Percentiles rank a stretch among this genome's conserved stretches.
These are phyloP conservation scores for Suillia variegata DNA, from an alignment of 2,888 invertebrate genomes.

Conservation along the genomic window DNA sequence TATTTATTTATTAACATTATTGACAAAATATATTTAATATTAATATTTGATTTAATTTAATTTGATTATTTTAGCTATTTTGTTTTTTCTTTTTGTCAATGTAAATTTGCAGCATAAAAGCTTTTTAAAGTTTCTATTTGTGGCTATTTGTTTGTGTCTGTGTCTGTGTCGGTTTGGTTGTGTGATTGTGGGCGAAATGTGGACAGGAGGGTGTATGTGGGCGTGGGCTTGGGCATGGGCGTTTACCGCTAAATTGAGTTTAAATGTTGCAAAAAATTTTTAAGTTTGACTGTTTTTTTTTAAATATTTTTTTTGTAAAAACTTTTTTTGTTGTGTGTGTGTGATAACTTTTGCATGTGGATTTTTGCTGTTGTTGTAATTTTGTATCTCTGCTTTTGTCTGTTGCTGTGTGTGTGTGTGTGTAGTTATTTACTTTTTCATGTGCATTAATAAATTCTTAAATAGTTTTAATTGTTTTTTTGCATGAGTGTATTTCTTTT, in stretches of 20 bases:
- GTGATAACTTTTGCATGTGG: background rate
- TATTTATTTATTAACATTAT: slow-evolving; percentile 50
- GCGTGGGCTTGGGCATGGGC: background rate
- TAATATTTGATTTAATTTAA: slow-evolving; percentile 27
- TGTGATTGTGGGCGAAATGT: background rate
- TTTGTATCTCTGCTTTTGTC: background rate
- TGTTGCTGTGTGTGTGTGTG: slow-evolving; percentile 7
- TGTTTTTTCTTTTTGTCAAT: slow-evolving; percentile 13
- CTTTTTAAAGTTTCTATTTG: slow-evolving; percentile 22
- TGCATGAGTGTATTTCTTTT: slow-evolving; percentile 12
- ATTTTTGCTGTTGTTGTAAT: background rate
- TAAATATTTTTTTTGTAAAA: too few species aligned
- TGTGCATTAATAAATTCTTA: slow-evolving; percentile 48
- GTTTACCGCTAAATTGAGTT: background rate
- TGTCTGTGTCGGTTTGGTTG: slow-evolving; percentile 16
- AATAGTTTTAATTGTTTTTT: slow-evolving; percentile 26
- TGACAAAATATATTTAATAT: slow-evolving; percentile 48
- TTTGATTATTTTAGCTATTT: slow-evolving; percentile 27
- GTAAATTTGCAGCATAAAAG: slow-evolving; percentile 24
- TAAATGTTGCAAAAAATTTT: too few species aligned
- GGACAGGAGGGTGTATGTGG: background rate
- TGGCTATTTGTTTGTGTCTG: slow-evolving; percentile 15
- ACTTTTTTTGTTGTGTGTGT: too few species aligned
- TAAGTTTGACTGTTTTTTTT: too few species aligned
- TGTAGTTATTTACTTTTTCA: slow-evolving; percentile 27